These are phyloP conservation scores for Pseudopipra pipra DNA, from an alignment of 2,113 vertebrate species.

Conservation along the genomic window DNA sequence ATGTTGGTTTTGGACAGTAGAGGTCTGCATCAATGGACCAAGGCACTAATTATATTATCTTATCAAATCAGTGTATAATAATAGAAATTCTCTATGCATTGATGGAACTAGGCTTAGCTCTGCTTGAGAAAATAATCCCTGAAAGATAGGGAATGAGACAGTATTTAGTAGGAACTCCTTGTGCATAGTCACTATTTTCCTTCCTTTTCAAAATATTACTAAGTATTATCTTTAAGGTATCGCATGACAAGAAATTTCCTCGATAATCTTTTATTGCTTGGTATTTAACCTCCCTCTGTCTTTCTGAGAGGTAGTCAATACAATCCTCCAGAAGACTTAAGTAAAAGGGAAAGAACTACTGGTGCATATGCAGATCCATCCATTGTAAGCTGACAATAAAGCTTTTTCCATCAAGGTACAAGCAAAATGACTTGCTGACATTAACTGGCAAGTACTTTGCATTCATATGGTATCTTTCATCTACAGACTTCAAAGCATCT, in stretches of 20 bases:
- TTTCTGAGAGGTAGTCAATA: conserved; percentile 24
- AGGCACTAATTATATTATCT: conserved; percentile 36
- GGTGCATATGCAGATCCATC: conserved; percentile 42
- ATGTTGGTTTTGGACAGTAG: conserved; percentile 43
- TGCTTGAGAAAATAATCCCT: neutral
- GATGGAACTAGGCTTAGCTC: neutral
- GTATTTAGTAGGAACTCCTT: neutral
- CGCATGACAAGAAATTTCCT: neutral
- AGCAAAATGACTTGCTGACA: conserved; percentile 60
- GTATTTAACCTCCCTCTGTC: neutral
- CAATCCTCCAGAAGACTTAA: neutral
- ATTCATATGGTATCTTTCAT: conserved; percentile 64
- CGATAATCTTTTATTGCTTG: neutral
- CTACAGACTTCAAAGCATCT: conserved; percentile 61
- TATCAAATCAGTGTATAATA: conserved; percentile 50
- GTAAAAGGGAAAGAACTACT: conserved; percentile 12
- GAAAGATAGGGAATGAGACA: neutral
- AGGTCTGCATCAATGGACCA: conserved; percentile 26
- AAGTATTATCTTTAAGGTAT: neutral
- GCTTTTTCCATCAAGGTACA: conserved; percentile 36
- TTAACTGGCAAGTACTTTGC: conserved; percentile 53
- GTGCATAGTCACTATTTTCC: neutral
- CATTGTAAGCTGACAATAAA: conserved; percentile 40
- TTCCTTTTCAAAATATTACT: conserved; percentile 11
- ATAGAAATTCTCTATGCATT: neutral